Evolutionary conservation across 2,888 invertebrate genomes (phyloP).

Genomic region (Parascotia fuliginaria): DNA sequence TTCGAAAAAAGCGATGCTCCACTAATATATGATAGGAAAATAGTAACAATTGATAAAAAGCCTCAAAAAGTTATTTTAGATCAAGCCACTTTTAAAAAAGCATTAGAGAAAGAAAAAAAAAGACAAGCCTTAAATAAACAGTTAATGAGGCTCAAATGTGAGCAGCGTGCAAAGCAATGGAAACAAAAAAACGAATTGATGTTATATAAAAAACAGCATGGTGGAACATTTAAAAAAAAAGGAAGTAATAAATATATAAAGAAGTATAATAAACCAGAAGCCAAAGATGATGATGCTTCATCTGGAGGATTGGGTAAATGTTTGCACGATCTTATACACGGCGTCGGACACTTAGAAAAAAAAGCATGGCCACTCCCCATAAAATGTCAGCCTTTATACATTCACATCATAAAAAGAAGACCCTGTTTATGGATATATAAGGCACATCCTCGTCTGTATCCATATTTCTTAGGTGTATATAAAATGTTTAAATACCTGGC

Average conservation of each 20-base stretch:
- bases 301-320: not conserved
- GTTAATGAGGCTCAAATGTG: not conserved
- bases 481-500: not conserved
- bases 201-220: too few species aligned
- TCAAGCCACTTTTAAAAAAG: not conserved
- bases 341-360: not conserved
- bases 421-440: constrained; percentile 23
- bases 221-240: too few species aligned
- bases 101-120: not conserved
- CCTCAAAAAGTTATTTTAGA: not conserved
- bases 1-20: not conserved
- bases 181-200: too few species aligned
- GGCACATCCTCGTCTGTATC: constrained; percentile 2
- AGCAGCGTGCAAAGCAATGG: too few species aligned
- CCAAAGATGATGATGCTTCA: not conserved
- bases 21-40: not conserved
- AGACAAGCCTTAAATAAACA: not conserved
- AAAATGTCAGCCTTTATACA: not conserved
- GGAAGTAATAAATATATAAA: too few species aligned
- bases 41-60: not conserved
- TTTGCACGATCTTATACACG: not conserved
- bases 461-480: not conserved
- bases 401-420: constrained; percentile 28
- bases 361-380: not conserved
- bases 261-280: too few species aligned